Evolutionary conservation across 1,140 invertebrate genomes (phyloP).

Genomic region (Drosophila watanabei): DNA sequence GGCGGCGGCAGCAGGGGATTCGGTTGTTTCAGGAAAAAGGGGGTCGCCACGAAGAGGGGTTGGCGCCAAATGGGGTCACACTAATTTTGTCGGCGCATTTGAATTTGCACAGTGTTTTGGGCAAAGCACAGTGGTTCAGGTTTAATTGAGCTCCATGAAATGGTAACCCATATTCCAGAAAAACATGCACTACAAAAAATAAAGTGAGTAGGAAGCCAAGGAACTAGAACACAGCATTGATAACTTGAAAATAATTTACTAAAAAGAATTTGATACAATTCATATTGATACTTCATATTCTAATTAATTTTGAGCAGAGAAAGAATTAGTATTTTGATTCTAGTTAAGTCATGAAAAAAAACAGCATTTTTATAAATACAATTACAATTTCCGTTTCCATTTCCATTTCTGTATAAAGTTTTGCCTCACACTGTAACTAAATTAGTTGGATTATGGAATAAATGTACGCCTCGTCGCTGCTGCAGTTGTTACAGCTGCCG

Average conservation of each 20-base stretch:
- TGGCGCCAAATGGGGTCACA: slow-evolving; percentile 68
- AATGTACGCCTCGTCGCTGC: slow-evolving; percentile 47
- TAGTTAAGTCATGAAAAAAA: not conserved
- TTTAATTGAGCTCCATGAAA: not conserved
- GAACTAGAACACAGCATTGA: not conserved
- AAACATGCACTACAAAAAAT: not conserved
- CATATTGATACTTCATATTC: not conserved
- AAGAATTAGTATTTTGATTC: not conserved
- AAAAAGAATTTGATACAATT: too few species aligned
- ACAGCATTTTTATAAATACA: not conserved
- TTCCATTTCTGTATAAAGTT: not conserved
- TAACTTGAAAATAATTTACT: not conserved
- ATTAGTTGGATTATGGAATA: slow-evolving; percentile 75
- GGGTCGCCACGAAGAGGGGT: slow-evolving; percentile 2
- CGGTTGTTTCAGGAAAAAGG: not conserved
- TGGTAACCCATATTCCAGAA: not conserved
- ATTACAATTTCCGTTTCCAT: not conserved
- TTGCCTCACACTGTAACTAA: slow-evolving; percentile 43
- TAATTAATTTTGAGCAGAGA: not conserved
- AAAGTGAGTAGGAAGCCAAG: not conserved
- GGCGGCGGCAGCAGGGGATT: slow-evolving; percentile 1
- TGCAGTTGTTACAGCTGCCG: slow-evolving; percentile 33
- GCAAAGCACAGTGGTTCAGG: not conserved
- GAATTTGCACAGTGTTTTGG: slow-evolving; percentile 48
- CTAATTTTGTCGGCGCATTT: slow-evolving; percentile 68